Percentiles rank a stretch among this genome's conserved stretches.
Conservation (phyloP, 2,888 invertebrate genomes). For the Pheosia tremula region DNA sequence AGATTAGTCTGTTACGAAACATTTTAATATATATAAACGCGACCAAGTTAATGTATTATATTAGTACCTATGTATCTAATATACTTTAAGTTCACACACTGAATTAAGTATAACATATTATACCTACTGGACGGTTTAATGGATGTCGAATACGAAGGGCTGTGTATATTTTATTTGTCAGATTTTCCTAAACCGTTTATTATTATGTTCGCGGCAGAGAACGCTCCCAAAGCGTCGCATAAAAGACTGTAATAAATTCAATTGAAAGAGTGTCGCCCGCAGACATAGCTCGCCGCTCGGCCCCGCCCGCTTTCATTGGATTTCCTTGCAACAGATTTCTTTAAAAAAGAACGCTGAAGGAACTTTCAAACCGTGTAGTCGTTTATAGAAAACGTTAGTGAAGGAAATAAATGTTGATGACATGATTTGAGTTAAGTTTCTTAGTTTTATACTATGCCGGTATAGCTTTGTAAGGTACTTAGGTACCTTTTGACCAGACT, state of each 20-base stretch:
- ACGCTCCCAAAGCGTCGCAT: conserved; percentile 35
- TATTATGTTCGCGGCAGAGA: conserved; percentile 32
- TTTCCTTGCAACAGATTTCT: conserved; percentile 60
- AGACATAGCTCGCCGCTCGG: conserved; percentile 57
- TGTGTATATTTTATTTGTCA: conserved; percentile 26
- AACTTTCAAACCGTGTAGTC: conserved; percentile 63
- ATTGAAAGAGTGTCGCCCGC: conserved; percentile 67
- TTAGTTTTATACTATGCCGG: background rate
- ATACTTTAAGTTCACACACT: too few relatives aligned
- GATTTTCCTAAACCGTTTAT: conserved; percentile 46
- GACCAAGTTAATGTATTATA: too few relatives aligned
- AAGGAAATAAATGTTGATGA: background rate
- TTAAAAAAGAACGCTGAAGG: conserved; percentile 56
- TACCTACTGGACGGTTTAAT: conserved; percentile 6
- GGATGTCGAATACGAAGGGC: conserved; percentile 21
- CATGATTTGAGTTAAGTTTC: background rate
- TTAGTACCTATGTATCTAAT: too few relatives aligned
- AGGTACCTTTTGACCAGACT: too few relatives aligned
- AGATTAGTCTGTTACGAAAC: too few relatives aligned
- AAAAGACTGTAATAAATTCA: conserved; percentile 71
- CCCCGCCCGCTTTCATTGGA: conserved; percentile 47
- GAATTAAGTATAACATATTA: too few relatives aligned
- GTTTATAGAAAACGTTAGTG: conserved; percentile 61
- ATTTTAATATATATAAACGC: too few relatives aligned
- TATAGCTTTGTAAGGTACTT: too few relatives aligned